These are phyloP conservation scores for Spondyliosoma cantharus DNA, from an alignment of 2,797 vertebrate genomes.

Conservation along the genomic window DNA sequence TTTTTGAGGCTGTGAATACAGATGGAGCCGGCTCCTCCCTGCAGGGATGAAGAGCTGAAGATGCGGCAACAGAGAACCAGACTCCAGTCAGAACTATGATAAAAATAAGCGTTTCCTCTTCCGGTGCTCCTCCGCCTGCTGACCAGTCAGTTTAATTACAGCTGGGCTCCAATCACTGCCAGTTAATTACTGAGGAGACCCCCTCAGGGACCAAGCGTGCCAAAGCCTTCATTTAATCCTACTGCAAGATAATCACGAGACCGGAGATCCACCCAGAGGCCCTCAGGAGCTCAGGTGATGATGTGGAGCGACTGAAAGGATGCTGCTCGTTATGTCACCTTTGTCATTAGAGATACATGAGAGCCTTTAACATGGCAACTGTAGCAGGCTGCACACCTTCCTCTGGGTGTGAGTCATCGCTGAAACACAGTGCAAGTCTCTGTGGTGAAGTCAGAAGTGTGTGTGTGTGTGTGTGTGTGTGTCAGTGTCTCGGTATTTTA, in stretches of 20 bases:
- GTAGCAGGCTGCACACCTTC: conserved; percentile 21
- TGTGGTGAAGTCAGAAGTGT: conserved; percentile 8
- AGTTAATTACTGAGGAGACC: conserved; percentile 71
- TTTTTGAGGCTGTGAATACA: conserved; percentile 41
- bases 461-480: conserved; percentile 1
- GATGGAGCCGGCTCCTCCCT: conserved; percentile 20
- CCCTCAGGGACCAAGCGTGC: conserved; percentile 49
- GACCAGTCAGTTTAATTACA: conserved; percentile 73
- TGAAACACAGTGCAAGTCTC: conserved; percentile 12
- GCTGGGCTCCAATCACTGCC: conserved; percentile 59
- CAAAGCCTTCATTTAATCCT: conserved; percentile 62
- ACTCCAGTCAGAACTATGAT: conserved; percentile 29
- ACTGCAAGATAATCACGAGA: conserved; percentile 49
- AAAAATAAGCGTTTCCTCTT: conserved; percentile 10
- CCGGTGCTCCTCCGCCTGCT: conserved; percentile 35
- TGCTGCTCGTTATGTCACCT: conserved; percentile 28
- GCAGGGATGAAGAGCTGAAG: conserved; percentile 39
- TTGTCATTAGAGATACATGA: conserved; percentile 46
- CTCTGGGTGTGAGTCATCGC: conserved; percentile 39
- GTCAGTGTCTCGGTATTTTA: conserved; percentile 25
- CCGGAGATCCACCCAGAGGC: conserved; percentile 47
- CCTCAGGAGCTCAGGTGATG: conserved; percentile 9
- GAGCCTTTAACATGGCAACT: conserved; percentile 6
- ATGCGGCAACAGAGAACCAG: conserved; percentile 12
- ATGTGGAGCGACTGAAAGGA: conserved; percentile 24